Conservation (phyloP, 2,888 invertebrate species). For the Troilus luridus region DNA sequence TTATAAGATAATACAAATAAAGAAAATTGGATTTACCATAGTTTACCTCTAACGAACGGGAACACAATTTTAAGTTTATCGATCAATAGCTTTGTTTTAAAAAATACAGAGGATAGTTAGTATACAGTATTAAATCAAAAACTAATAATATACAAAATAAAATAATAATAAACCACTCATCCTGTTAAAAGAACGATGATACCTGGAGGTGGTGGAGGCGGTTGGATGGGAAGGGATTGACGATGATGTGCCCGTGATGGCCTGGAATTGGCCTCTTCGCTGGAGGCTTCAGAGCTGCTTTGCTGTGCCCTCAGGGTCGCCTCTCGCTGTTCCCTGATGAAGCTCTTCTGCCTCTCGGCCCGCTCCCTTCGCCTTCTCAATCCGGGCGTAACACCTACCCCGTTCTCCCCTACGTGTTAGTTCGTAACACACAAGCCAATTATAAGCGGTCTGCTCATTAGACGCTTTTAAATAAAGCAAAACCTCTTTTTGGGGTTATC, state of each 20-base stretch:
- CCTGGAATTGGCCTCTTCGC: slow-evolving; percentile 35
- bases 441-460: slow-evolving; percentile 56
- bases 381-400: slow-evolving; percentile 86
- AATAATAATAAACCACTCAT: background rate
- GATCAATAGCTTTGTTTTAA: background rate
- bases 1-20: too few species aligned
- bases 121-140: too few species aligned
- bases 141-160: background rate
- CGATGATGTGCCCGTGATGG: slow-evolving; percentile 7
- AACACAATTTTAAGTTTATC: background rate
- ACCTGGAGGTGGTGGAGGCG: slow-evolving; percentile 43
- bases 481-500: background rate
- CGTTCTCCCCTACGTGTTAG: slow-evolving; percentile 66
- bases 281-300: slow-evolving; percentile 46
- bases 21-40: too few species aligned
- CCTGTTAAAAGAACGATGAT: slow-evolving; percentile 1
- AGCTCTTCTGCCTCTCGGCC: slow-evolving; percentile 87
- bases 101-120: background rate
- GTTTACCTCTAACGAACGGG: too few species aligned
- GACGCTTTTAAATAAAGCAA: slow-evolving; percentile 3
- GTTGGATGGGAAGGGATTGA: slow-evolving; percentile 10
- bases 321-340: slow-evolving; percentile 80
- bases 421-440: slow-evolving; percentile 53
- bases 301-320: slow-evolving; percentile 50
- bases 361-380: slow-evolving; percentile 81